Conservation (phyloP, 2,888 invertebrate species). For the Meganola albula region DNA sequence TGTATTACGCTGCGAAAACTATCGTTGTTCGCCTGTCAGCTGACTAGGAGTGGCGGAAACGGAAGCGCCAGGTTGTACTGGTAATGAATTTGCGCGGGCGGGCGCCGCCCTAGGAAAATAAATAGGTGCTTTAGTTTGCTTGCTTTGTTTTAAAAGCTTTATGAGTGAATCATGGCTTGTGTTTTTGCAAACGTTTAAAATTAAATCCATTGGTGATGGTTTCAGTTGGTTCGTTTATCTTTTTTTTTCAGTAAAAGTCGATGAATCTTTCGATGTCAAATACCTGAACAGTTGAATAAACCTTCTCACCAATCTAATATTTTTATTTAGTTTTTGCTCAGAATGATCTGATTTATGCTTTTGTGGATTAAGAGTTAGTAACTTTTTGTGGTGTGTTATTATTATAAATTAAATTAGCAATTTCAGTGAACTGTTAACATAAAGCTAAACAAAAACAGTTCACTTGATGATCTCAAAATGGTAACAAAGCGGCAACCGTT, state of each 20-base stretch:
- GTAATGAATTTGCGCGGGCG: conserved; percentile 74
- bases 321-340: conserved; percentile 19
- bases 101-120: conserved; percentile 65
- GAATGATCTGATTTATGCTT: conserved; percentile 16
- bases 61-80: conserved; percentile 67
- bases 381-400: conserved; percentile 14
- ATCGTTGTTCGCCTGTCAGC: conserved; percentile 11
- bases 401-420: conserved; percentile 22
- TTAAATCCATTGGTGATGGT: too few species aligned
- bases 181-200: conserved; percentile 13
- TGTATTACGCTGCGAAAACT: conserved; percentile 18
- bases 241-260: too few species aligned
- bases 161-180: conserved; percentile 41
- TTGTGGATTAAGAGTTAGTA: conserved; percentile 19
- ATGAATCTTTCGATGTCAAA: too few species aligned
- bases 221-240: too few species aligned
- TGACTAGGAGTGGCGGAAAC: conserved; percentile 48
- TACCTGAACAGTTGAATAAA: too few species aligned
- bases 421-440: conserved; percentile 22
- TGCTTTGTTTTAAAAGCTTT: conserved; percentile 61
- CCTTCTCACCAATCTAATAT: conserved; percentile 18
- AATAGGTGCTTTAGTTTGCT: conserved; percentile 58
- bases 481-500: conserved; percentile 46
- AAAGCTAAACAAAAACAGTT: conserved; percentile 29
- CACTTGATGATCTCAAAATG: conserved; percentile 30